Base-by-base conservation (phyloP, 2,888 invertebrate species). In the Heteromyza rotundicornis region DNA sequence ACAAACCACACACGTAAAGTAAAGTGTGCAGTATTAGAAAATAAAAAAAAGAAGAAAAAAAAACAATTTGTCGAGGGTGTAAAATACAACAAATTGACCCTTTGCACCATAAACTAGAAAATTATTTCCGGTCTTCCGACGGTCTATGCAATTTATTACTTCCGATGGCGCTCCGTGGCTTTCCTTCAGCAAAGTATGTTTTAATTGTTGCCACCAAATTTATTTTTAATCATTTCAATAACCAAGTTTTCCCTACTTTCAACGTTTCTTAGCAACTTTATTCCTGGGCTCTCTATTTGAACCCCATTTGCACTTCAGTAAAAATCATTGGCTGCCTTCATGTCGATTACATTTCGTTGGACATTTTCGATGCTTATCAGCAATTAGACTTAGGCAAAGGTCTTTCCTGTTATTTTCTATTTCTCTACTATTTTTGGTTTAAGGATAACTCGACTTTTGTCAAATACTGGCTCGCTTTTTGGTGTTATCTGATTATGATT, bases 81-180 rank as follows among this genome's bases (percentile, higher is more conserved):
- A 56, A 51, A 63, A 59, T 22, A 57, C 16, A 52, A 60, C 60
- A 65, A 65, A 63, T 65, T 63, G 63, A 65, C 65, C 65, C 65
- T 65, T 64, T 62, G 60, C 58, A 52, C 60, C 40, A 44, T 51
- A 51, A 70, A 66, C 71, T 76, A 75, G 75, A 76, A 75, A 76
- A 76, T 75, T 76, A 74, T 75, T 76, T 76, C 76, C 76, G 76
- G 75, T 74, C 72, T 73, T 75, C 75, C 63, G 70, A 73, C 74
- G 68, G 73, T 75, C 71, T 68, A 68, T 54, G 66, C 62, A 57
- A 58, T 58, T 63, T 57, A 55, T 52, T 54, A 44, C 22, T 59
- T 56, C 51, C 56, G 49, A 54, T 24, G 56, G 51, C 23, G 35
- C 16, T 54, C 47, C 17, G 49, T 16, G n/a, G n/a, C n/a, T n/a